Evolutionary conservation across 2,888 invertebrate species (phyloP), one percentile per base, ranked within the genome.

Genomic region (Dromius quadrimaculatus): DNA sequence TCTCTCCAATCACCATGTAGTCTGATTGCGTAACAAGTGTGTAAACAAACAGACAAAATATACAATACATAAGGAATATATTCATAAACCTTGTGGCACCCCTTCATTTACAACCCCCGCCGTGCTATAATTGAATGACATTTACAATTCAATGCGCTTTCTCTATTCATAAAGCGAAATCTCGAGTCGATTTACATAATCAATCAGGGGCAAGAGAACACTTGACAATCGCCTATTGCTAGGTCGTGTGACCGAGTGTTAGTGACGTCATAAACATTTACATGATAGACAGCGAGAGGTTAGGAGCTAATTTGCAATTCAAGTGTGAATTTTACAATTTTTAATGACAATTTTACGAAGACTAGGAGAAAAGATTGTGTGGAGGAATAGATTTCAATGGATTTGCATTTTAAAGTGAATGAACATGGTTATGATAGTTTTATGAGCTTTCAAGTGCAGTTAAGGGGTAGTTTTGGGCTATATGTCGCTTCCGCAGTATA

Each of bases 81-180:
- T 28, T 28, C 28, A 28, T 28, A 28, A 28, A 28, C 28, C 28
- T 8, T 28, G 4, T 5, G 8, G 28, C 28, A 28, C 4, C 28
- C 28, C 28, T 8, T 3, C 8, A 8, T 28, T 8, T 28, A 3
- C 28, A 32, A n/a, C 13, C 38, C 38, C 38, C 8, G 28, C 4
- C 28, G 20, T 5, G 34, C 41, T 38, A 47, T 64, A 64, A 64
- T 47, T 36, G 47, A 50, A 64, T 64, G 50, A 64, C 34, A 64
- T 64, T 64, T 64, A 64, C 64, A 64, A 64, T 64, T 64, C 64
- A 64, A 64, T 64, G 47, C 45, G 23, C 63, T 23, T 45, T 45
- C 32, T 47, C 50, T 50, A 64, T 64, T 50, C 64, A 41, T 47
- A 64, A 47, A 50, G 64, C 50, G 50, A 64, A 64, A 64, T 64